phyloP scores from a whole-genome alignment of 37 sponge, comb jelly and placozoan genomes.

The Cliona cf. orientalis region DNA sequence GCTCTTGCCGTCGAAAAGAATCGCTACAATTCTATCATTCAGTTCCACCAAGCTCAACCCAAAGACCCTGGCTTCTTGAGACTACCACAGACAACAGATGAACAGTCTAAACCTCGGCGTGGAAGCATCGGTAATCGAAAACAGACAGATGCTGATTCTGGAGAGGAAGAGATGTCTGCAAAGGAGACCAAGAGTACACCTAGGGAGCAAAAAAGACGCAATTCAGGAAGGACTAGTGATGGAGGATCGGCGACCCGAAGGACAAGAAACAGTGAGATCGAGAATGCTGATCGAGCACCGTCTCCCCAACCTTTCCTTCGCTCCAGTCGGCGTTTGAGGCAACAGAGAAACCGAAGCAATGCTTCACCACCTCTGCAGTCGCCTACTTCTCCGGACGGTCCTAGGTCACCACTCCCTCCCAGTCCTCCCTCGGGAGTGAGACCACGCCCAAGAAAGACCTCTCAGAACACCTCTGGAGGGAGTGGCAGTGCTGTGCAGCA shows the following conservation, averaged over 20 bases:
- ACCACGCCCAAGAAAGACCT: too few relatives aligned
- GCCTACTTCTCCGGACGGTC: not conserved
- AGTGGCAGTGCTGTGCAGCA: not conserved
- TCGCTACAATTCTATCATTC: constrained; percentile 49
- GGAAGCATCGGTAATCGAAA: too few relatives aligned
- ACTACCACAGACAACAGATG: constrained; percentile 4
- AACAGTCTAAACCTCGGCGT: not conserved
- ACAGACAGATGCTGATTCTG: not conserved
- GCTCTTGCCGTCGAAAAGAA: constrained; percentile 66
- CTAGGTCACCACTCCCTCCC: not conserved
- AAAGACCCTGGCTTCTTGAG: constrained; percentile 50
- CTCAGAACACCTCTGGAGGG: too few relatives aligned
- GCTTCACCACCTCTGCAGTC: not conserved
- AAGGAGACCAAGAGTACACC: not conserved
- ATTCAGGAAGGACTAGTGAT: not conserved
- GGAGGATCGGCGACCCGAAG: too few relatives aligned
- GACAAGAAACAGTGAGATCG: too few relatives aligned
- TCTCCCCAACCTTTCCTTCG: constrained; percentile 21
- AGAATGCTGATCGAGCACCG: not conserved
- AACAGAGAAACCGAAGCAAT: not conserved
- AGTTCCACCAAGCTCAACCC: constrained; percentile 68
- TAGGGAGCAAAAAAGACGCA: not conserved
- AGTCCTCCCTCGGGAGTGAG: not conserved
- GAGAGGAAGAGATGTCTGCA: not conserved
- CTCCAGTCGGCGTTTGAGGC: constrained; percentile 20